These are phyloP conservation scores for Drosophila mayaguana DNA, from an alignment of 2,888 invertebrate genomes.

Conservation along the genomic window DNA sequence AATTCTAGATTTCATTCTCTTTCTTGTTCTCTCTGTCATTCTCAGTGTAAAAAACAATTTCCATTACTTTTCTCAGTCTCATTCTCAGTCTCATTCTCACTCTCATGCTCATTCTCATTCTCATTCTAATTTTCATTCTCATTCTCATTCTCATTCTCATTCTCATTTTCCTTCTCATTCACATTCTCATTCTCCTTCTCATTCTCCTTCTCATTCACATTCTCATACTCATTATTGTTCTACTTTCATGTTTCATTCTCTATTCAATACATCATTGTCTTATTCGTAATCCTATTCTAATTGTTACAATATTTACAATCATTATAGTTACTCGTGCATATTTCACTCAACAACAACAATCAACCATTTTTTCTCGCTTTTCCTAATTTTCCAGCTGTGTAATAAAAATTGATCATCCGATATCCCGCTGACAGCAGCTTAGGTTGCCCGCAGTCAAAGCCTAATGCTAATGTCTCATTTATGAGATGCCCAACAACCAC, in stretches of 20 bases:
- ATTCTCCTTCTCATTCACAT: not conserved
- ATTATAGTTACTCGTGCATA: not conserved
- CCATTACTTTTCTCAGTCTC: too few species aligned
- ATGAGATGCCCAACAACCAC: slow-evolving; percentile 46
- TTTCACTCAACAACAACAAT: not conserved
- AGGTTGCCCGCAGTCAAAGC: slow-evolving; percentile 37
- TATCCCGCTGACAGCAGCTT: slow-evolving; percentile 19
- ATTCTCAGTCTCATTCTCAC: too few species aligned
- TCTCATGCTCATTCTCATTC: not conserved
- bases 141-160: not conserved
- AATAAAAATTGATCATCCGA: slow-evolving; percentile 44
- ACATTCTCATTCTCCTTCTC: not conserved
- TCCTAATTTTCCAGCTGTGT: slow-evolving; percentile 8
- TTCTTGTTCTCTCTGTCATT: too few species aligned
- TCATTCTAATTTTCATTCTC: not conserved
- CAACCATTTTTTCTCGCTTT: slow-evolving; percentile 11
- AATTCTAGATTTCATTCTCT: too few species aligned
- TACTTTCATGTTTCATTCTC: not conserved
- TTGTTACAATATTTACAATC: not conserved
- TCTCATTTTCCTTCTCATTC: not conserved
- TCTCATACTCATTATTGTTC: not conserved
- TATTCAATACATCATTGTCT: not conserved
- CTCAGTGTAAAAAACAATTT: too few species aligned
- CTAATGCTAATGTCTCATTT: slow-evolving; percentile 64
- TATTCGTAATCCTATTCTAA: not conserved